Evolutionary conservation across 2,888 invertebrate species (phyloP).

Genomic region (Philopedon plagiatum): DNA sequence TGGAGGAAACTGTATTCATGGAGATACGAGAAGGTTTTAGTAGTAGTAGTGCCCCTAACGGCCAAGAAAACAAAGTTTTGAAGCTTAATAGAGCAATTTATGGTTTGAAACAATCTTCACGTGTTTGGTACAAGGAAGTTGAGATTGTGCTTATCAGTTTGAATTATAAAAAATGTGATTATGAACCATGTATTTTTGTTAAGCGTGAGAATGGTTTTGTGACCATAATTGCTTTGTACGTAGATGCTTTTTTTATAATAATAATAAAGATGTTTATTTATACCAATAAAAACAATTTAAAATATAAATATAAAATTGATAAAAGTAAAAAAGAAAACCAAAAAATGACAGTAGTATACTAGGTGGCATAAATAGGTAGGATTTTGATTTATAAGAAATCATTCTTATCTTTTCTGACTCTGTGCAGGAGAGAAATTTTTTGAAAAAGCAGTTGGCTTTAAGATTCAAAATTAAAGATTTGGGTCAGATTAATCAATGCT

Average conservation of each 20-base stretch:
- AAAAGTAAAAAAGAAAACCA: too few species aligned
- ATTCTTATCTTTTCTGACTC: slow-evolving; percentile 28
- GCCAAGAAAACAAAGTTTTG: neutral
- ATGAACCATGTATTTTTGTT: slow-evolving; percentile 18
- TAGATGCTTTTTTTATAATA: slow-evolving; percentile 35
- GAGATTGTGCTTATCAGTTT: neutral
- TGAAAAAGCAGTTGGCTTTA: slow-evolving; percentile 17
- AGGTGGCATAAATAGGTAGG: too few species aligned
- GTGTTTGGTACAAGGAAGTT: slow-evolving; percentile 18
- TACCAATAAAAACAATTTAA: too few species aligned
- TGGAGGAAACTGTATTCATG: slow-evolving; percentile 45
- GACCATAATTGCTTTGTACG: slow-evolving; percentile 29
- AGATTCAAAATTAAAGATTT: slow-evolving; percentile 38
- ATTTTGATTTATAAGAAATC: too few species aligned
- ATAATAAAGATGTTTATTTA: too few species aligned
- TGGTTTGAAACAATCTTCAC: slow-evolving; percentile 26
- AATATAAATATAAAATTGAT: too few species aligned
- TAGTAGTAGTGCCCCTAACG: too few species aligned
- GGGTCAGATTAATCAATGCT: slow-evolving; percentile 22
- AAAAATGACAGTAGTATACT: too few species aligned
- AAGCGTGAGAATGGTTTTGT: neutral
- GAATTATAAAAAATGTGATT: slow-evolving; percentile 15
- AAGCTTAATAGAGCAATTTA: slow-evolving; percentile 24
- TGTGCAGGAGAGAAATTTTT: neutral
- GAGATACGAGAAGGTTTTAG: slow-evolving; percentile 24